Conservation (phyloP, 2,888 invertebrate genomes). For the Abrostola tripartita region DNA sequence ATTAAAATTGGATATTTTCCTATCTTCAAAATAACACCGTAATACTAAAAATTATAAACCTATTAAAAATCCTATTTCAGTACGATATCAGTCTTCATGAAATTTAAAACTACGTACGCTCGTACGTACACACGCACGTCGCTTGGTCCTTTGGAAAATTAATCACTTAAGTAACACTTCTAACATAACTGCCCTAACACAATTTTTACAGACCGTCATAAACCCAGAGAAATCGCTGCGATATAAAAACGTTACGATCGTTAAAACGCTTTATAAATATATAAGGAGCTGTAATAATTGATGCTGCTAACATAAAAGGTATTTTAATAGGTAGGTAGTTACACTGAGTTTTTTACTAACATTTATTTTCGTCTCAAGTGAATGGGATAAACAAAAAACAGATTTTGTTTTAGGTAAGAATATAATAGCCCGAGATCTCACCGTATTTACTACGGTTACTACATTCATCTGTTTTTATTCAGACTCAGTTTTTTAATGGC, state of each 20-base stretch:
- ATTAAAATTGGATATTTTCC: no score
- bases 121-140: constrained; percentile 11
- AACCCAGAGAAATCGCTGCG: constrained; percentile 29
- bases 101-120: background rate
- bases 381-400: no score
- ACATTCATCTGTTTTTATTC: no score
- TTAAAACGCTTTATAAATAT: constrained; percentile 45
- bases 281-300: constrained; percentile 24
- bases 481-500: no score
- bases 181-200: constrained; percentile 18
- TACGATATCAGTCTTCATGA: no score
- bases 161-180: constrained; percentile 20
- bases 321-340: constrained; percentile 22
- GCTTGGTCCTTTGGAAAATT: constrained; percentile 6
- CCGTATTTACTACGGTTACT: no score
- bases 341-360: background rate
- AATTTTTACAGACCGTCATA: constrained; percentile 39
- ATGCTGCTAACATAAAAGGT: constrained; percentile 18
- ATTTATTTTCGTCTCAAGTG: no score
- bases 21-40: no score
- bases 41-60: no score
- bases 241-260: constrained; percentile 44
- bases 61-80: no score
- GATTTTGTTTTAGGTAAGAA: no score
- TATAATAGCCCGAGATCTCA: no score